Evolutionary conservation across 2,113 vertebrate genomes (phyloP).

Genomic region (Campylomormyrus tamandua): DNA sequence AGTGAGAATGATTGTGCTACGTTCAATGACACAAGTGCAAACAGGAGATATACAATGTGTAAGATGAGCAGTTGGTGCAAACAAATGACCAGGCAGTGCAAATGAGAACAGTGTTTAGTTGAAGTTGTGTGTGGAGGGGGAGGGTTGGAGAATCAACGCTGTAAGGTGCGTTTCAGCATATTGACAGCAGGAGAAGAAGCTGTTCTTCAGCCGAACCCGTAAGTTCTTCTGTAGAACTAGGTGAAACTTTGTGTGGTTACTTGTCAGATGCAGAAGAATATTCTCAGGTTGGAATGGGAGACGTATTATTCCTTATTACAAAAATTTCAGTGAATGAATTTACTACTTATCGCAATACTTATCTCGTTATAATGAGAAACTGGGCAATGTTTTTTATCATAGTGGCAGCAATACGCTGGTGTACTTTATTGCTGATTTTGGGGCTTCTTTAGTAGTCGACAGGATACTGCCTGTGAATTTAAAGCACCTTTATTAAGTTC

Average conservation of each 20-base stretch:
- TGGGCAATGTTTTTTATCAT: background rate
- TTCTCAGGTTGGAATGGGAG: background rate
- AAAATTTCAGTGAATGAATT: background rate
- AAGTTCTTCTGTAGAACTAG: background rate
- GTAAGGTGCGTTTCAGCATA: background rate
- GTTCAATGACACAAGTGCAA: background rate
- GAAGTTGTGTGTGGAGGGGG: background rate
- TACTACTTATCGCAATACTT: background rate
- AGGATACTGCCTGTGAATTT: background rate
- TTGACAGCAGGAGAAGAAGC: background rate
- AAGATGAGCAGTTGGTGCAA: background rate
- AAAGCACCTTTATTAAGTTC: background rate
- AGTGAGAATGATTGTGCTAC: background rate
- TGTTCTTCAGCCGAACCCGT: background rate
- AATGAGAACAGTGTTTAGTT: background rate
- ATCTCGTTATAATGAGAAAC: background rate
- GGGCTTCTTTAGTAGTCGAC: background rate
- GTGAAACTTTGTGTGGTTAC: background rate
- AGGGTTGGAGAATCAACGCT: background rate
- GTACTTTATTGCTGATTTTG: background rate
- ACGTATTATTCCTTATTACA: background rate
- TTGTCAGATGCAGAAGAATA: background rate
- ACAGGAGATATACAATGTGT: background rate
- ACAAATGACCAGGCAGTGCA: background rate
- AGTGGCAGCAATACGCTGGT: background rate